phyloP scores from a whole-genome alignment of 2,113 vertebrate species.

The Rhinogobius similis region DNA sequence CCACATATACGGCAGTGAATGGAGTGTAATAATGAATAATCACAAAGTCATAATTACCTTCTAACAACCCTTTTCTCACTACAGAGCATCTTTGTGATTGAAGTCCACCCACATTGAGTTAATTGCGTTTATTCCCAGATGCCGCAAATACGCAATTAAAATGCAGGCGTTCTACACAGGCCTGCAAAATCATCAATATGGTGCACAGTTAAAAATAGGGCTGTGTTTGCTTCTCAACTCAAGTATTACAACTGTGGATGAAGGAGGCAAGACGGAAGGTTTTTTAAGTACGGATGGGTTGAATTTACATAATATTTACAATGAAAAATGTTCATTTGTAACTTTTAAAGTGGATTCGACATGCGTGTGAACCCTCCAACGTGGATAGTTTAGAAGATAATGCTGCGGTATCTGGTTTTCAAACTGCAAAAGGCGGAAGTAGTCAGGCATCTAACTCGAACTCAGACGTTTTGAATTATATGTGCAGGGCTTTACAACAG shows the following conservation, averaged over 20 bases:
- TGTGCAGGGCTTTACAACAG: too few species aligned
- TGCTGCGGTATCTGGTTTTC: too few species aligned
- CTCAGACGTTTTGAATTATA: too few species aligned
- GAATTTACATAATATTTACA: neutral
- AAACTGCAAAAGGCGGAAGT: too few species aligned
- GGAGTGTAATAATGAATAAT: constrained; percentile 69
- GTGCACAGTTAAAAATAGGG: constrained; percentile 54
- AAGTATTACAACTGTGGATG: neutral
- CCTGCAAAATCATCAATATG: constrained; percentile 70
- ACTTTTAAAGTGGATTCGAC: too few species aligned
- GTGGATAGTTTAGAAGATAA: too few species aligned
- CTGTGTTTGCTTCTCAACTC: neutral
- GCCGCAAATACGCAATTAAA: constrained; percentile 74
- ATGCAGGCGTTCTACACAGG: constrained; percentile 59
- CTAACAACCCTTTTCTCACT: constrained; percentile 73
- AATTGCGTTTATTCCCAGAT: constrained; percentile 75
- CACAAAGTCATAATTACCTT: constrained; percentile 76
- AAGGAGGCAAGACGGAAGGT: neutral
- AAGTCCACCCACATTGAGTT: constrained; percentile 78
- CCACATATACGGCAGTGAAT: constrained; percentile 24
- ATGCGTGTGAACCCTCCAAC: too few species aligned
- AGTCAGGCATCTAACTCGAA: too few species aligned
- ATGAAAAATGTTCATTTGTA: neutral
- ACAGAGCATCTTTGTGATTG: constrained; percentile 77
- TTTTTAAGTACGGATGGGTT: neutral